Evolutionary conservation across 2,888 invertebrate species (phyloP), one percentile per base, ranked within the genome.

Genomic region (Agonopterix heracliana): DNA sequence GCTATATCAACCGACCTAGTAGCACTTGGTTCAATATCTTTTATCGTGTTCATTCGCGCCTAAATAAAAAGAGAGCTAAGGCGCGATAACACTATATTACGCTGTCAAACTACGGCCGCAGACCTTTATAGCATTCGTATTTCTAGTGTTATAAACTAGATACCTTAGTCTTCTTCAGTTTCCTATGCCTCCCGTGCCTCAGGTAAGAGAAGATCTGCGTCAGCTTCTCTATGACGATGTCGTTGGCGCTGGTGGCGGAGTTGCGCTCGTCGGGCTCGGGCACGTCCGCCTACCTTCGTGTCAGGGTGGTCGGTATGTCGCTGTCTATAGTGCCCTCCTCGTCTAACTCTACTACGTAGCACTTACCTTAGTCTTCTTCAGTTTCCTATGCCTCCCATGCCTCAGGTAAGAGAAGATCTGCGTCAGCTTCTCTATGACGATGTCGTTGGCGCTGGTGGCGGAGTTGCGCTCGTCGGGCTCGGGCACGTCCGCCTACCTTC

Each of bases 141-240:
- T 17, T 17, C 2, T 17, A 26, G 3, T 5, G 26, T 26, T 26
- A 26, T 26, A 26, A 26, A 7, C 26, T 38, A 38, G 35, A 9
- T 54, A 88, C 90, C 77, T 92, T 94, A 8, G 92, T 91, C 66
- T 94, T 95, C 74, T 95, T 95, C 46, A 93, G 91, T 64, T 93
- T 94, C 56, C 93, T 91, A 61, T 94, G 94, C n/a, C 96, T 89
- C 0, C 93, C 93, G 69, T 97, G 97, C 0, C 99, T 89, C 17
- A 99, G 80, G 61, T 99, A 99, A 0, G 98, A 96, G 55, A 99
- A 90, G 70, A 99, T 99, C 84, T 99, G 98, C 0, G 98, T 96
- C 26, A 99, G 83, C 74, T 99, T 99, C 70, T 99, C 98, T 53
- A 99, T 95, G 2, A 99, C 97, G 45, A 94, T 94, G 55, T 95